A percentile compares a stretch with the other conserved stretches of the same genome.
Conservation (phyloP, 30 jellyfish, hydroid and myxozoan species). For the Euphysa ruthae region DNA sequence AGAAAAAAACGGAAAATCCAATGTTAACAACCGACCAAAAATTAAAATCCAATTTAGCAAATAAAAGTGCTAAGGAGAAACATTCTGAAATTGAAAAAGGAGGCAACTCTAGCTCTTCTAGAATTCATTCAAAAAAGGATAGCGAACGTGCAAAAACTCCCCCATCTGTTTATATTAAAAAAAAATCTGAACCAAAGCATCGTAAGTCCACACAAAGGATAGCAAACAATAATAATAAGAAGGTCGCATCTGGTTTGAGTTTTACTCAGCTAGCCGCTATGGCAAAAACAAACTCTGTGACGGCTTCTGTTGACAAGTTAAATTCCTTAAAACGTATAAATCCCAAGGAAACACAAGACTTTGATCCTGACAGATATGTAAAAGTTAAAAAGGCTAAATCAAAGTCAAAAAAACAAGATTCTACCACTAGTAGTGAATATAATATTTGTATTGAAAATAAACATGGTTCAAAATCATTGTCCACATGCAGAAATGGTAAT, state of each 20-base stretch:
- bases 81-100: no score
- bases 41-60: no score
- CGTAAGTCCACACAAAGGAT: background rate
- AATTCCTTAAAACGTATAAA: background rate
- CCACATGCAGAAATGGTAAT: background rate
- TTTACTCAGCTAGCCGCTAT: slow-evolving; percentile 57
- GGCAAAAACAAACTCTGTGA: slow-evolving; percentile 39
- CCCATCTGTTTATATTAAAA: no score
- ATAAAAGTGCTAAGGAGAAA: no score
- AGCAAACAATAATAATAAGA: background rate
- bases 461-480: background rate
- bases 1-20: background rate
- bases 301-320: background rate
- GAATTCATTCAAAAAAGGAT: no score
- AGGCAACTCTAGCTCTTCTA: no score
- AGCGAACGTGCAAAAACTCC: no score
- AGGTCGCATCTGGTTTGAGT: slow-evolving; percentile 27
- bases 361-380: slow-evolving; percentile 27
- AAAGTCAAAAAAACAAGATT: background rate
- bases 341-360: background rate
- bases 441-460: background rate
- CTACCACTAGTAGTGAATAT: background rate
- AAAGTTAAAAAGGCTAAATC: background rate
- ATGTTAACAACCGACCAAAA: background rate
- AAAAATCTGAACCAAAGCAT: background rate